Percentiles rank a stretch among this genome's conserved stretches.
These are phyloP conservation scores for Cirrhinus molitorella DNA, from an alignment of 2,797 vertebrate species.

Conservation along the genomic window DNA sequence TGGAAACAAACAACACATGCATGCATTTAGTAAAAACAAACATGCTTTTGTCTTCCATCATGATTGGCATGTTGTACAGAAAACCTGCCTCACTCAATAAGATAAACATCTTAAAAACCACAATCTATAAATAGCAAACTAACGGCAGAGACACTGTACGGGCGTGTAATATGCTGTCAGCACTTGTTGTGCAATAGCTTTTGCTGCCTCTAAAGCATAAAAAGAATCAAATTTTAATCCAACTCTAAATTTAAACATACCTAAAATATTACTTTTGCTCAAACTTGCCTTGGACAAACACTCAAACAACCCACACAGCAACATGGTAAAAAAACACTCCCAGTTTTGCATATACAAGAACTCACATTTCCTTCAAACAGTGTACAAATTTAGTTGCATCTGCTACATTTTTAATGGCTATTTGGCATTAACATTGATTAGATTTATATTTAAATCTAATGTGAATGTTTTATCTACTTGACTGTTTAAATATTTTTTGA, in stretches of 20 bases:
- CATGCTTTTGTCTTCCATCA: neutral
- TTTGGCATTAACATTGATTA: neutral
- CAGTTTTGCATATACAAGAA: neutral
- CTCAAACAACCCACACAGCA: neutral
- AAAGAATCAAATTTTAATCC: neutral
- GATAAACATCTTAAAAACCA: neutral
- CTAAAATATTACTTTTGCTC: conserved; percentile 15
- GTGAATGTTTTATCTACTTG: too few relatives aligned
- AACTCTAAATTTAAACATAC: conserved; percentile 53
- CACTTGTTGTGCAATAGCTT: neutral
- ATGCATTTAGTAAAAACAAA: neutral
- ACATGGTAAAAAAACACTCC: neutral
- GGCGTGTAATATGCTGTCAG: neutral
- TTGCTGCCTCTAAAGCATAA: neutral
- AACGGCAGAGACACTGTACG: neutral
- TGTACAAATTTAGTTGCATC: neutral
- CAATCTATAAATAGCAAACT: conserved; percentile 1
- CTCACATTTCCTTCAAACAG: neutral
- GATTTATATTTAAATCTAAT: neutral
- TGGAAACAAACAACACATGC: conserved; percentile 63
- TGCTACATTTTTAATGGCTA: neutral
- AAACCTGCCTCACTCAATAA: neutral
- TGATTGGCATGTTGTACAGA: neutral
- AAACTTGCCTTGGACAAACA: neutral
- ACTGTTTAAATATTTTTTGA: too few relatives aligned